These are phyloP conservation scores for Venusia cambrica DNA, from an alignment of 2,888 invertebrate genomes.

Conservation along the genomic window DNA sequence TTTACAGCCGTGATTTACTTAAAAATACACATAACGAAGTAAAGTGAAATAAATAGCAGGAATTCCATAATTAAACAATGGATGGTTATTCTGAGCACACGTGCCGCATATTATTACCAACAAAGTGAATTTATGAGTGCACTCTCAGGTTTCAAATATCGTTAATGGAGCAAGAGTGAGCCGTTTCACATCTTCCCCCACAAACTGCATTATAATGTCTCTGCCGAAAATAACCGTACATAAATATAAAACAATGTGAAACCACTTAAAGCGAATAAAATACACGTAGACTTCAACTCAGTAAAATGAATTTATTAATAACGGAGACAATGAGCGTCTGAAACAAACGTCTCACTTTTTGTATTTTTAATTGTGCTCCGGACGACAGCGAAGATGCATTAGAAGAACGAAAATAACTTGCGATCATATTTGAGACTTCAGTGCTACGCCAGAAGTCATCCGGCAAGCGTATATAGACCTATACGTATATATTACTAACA, in stretches of 20 bases:
- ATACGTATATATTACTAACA: too few species aligned
- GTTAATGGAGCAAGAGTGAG: constrained; percentile 78
- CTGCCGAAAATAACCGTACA: constrained; percentile 78
- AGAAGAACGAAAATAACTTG: constrained; percentile 77
- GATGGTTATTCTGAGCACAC: constrained; percentile 53
- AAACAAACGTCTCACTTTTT: constrained; percentile 78
- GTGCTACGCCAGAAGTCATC: constrained; percentile 27
- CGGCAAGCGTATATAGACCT: constrained; percentile 16
- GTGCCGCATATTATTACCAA: constrained; percentile 63
- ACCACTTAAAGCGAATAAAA: constrained; percentile 82
- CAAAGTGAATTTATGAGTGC: constrained; percentile 78
- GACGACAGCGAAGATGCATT: constrained; percentile 76
- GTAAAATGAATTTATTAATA: constrained; percentile 82
- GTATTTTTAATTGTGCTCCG: constrained; percentile 80
- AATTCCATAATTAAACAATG: constrained; percentile 50
- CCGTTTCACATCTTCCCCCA: constrained; percentile 78
- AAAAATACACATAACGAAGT: not conserved
- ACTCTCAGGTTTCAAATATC: constrained; percentile 79
- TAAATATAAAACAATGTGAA: constrained; percentile 82
- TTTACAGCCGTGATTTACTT: too few species aligned
- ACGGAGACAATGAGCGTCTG: constrained; percentile 81
- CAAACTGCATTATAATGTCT: constrained; percentile 80
- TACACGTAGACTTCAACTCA: constrained; percentile 78
- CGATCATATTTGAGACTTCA: constrained; percentile 70
- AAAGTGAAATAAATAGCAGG: constrained; percentile 6